Evolutionary conservation across 2,113 vertebrate genomes (phyloP).

Genomic region (Festucalex cinctus): DNA sequence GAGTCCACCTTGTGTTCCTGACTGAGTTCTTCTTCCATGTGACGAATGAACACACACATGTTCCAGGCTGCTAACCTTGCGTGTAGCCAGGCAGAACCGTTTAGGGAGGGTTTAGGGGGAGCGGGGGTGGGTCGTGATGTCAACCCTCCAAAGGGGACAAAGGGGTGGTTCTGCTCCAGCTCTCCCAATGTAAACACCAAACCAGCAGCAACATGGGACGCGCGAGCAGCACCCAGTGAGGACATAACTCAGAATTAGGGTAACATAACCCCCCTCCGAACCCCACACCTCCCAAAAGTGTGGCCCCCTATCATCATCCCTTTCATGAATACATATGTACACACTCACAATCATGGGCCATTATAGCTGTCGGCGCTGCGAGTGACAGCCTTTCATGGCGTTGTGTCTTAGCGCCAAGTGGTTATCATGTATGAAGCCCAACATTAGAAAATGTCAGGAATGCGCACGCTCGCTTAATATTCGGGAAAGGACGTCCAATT

Average conservation of each 20-base stretch:
- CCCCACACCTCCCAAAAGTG: conserved; percentile 12
- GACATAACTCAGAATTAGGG: conserved; percentile 50
- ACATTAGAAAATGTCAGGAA: conserved; percentile 74
- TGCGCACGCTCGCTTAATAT: neutral
- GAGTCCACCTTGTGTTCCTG: neutral
- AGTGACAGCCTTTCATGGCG: conserved; percentile 70
- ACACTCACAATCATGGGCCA: conserved; percentile 46
- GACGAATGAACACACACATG: conserved; percentile 34
- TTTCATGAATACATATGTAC: conserved; percentile 29
- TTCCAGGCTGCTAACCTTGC: conserved; percentile 37
- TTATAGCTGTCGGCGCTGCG: conserved; percentile 62
- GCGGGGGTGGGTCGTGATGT: neutral
- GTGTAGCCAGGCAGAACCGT: conserved; percentile 15
- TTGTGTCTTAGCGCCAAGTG: conserved; percentile 61
- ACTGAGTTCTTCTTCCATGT: neutral
- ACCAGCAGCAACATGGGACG: conserved; percentile 24
- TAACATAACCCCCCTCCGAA: conserved; percentile 18
- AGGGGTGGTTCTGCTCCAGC: conserved; percentile 54
- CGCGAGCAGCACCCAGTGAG: conserved; percentile 17
- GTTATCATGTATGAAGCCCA: conserved; percentile 66
- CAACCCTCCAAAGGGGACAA: conserved; percentile 48
- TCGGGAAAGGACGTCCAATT: conserved; percentile 69
- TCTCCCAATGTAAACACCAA: conserved; percentile 45
- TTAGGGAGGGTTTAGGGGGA: neutral
- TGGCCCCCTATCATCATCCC: conserved; percentile 55